phyloP scores from a whole-genome alignment of 1,140 invertebrate genomes.

The Cydia strobilella region DNA sequence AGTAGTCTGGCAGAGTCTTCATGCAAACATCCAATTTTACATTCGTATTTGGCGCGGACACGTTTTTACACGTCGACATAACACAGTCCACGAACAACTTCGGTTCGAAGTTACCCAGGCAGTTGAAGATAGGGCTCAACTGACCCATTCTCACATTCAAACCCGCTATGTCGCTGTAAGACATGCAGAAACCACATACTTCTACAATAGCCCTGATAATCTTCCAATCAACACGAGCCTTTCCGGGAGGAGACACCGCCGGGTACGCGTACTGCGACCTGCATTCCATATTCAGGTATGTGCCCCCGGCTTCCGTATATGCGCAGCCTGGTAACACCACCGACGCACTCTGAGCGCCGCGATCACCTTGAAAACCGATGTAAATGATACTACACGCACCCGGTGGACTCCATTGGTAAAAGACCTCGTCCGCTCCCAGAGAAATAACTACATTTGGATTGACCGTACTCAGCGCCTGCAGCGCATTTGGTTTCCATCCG shows the following conservation, averaged over 20 bases:
- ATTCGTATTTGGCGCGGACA: not conserved
- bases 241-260: conserved; percentile 65
- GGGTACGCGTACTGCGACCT: conserved; percentile 63
- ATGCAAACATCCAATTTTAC: conserved; percentile 54
- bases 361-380: conserved; percentile 88
- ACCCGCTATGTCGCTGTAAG: conserved; percentile 53
- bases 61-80: conserved; percentile 39
- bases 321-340: conserved; percentile 87
- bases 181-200: conserved; percentile 52
- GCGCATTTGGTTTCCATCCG: conserved; percentile 46
- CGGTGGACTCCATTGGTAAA: conserved; percentile 54
- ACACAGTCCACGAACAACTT: conserved; percentile 55
- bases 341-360: conserved; percentile 85
- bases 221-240: conserved; percentile 68
- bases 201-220: conserved; percentile 66
- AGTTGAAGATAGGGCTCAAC: conserved; percentile 63
- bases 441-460: conserved; percentile 56
- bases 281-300: conserved; percentile 69
- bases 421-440: conserved; percentile 68
- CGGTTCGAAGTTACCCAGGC: conserved; percentile 51
- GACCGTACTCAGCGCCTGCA: conserved; percentile 40
- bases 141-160: conserved; percentile 55
- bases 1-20: conserved; percentile 61
- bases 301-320: conserved; percentile 83
- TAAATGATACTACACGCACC: conserved; percentile 56